A percentile compares a stretch with the other conserved stretches of the same genome.
Evolutionary conservation across 2,113 vertebrate species (phyloP).

Genomic region (Bothrops jararaca): DNA sequence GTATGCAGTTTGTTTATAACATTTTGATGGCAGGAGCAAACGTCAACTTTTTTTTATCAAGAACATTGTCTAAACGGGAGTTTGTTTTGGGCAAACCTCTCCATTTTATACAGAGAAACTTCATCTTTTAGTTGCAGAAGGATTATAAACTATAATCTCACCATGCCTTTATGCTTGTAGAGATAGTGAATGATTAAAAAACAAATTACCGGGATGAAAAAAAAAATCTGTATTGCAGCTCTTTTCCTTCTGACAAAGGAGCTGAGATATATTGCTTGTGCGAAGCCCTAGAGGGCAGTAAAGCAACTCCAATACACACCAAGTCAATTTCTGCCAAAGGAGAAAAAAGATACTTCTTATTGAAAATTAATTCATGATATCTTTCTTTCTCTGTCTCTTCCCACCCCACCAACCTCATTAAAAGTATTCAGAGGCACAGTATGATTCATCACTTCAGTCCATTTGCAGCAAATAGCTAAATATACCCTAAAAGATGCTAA

Average conservation of each 20-base stretch:
- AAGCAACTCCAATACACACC: constrained; percentile 1
- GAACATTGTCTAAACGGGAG: not conserved
- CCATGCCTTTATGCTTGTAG: not conserved
- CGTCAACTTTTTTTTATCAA: not conserved
- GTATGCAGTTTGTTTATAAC: not conserved
- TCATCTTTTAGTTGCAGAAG: not conserved
- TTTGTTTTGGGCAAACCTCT: not conserved
- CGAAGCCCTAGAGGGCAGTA: constrained; percentile 27
- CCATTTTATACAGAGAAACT: not conserved
- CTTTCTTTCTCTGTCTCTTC: not conserved
- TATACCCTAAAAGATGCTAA: constrained; percentile 18
- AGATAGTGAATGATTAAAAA: not conserved
- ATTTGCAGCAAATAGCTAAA: constrained; percentile 25
- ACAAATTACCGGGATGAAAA: not conserved
- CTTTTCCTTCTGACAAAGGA: not conserved
- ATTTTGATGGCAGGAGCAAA: not conserved
- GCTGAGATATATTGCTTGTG: not conserved
- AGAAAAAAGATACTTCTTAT: not conserved
- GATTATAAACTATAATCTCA: not conserved
- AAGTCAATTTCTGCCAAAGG: not conserved
- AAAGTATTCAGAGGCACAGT: constrained; percentile 8
- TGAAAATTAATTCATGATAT: constrained; percentile 6
- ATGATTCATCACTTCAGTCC: constrained; percentile 4
- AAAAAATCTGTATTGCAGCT: not conserved
- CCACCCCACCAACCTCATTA: not conserved